These are phyloP conservation scores for Lepilemur ruficaudatus DNA, from an alignment of 2,797 vertebrate genomes.

Conservation along the genomic window DNA sequence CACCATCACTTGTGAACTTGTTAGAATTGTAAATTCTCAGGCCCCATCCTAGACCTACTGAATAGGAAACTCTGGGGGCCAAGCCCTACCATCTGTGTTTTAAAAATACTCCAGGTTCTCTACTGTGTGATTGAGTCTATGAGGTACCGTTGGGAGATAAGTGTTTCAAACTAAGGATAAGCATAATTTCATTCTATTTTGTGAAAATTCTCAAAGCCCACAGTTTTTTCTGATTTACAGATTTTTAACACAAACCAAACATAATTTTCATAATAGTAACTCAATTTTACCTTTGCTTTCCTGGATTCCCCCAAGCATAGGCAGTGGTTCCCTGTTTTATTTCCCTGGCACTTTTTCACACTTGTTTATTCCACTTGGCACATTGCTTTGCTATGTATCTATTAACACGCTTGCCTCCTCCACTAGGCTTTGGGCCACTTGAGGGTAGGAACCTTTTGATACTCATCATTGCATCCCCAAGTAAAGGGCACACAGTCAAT, in stretches of 20 bases:
- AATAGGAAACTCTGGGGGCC: neutral
- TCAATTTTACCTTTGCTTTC: neutral
- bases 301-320: neutral
- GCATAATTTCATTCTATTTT: neutral
- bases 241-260: neutral
- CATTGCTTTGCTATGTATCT: neutral
- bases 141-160: neutral
- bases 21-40: neutral
- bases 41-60: neutral
- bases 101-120: neutral
- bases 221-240: neutral
- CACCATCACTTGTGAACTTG: neutral
- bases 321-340: neutral
- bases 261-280: neutral
- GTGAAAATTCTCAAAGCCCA: neutral
- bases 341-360: neutral
- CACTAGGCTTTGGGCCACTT: neutral
- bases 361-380: neutral
- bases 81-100: neutral
- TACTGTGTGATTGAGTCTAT: neutral
- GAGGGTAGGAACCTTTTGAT: neutral
- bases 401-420: neutral
- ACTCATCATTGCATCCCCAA: neutral
- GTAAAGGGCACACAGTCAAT: neutral
- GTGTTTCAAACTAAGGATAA: neutral